A percentile compares a stretch with the other conserved stretches of the same genome.
These are phyloP conservation scores for Ladona fulva DNA, from an alignment of 1,140 invertebrate genomes.

Conservation along the genomic window DNA sequence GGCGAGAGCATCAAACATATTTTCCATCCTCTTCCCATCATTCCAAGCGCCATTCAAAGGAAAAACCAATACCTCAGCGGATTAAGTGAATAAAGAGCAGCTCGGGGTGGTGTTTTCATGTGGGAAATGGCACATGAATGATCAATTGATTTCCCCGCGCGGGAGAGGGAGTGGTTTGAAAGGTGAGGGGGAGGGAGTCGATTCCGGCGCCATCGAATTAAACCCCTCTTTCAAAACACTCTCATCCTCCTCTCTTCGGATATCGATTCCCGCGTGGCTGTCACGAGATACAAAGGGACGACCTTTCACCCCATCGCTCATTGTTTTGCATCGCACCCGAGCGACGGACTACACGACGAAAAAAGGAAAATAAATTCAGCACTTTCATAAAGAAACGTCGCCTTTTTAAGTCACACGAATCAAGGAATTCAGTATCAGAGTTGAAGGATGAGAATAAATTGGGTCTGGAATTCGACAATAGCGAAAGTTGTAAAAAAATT, in stretches of 20 bases:
- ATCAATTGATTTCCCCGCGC: not conserved
- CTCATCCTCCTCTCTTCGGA: not conserved
- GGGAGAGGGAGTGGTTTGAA: not conserved
- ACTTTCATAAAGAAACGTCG: no score
- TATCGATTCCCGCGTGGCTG: not conserved
- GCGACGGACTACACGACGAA: no score
- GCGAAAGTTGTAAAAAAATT: no score
- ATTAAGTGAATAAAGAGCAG: not conserved
- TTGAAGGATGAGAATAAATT: no score
- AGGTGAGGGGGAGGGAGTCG: not conserved
- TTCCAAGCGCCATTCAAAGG: not conserved
- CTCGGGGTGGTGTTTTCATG: not conserved
- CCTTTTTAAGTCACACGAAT: no score
- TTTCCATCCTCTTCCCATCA: not conserved
- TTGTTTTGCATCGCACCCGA: no score
- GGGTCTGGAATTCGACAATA: no score
- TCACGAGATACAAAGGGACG: not conserved
- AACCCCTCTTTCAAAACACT: not conserved
- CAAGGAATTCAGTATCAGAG: no score
- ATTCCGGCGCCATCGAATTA: conserved; percentile 1
- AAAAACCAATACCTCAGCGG: not conserved
- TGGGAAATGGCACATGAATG: not conserved
- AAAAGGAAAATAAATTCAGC: no score
- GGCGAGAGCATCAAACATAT: not conserved
- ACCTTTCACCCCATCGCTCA: no score